Evolutionary conservation across 2,797 vertebrate genomes (phyloP), one percentile per base, ranked within the genome.

Genomic region (Adrianichthys oophorus): DNA sequence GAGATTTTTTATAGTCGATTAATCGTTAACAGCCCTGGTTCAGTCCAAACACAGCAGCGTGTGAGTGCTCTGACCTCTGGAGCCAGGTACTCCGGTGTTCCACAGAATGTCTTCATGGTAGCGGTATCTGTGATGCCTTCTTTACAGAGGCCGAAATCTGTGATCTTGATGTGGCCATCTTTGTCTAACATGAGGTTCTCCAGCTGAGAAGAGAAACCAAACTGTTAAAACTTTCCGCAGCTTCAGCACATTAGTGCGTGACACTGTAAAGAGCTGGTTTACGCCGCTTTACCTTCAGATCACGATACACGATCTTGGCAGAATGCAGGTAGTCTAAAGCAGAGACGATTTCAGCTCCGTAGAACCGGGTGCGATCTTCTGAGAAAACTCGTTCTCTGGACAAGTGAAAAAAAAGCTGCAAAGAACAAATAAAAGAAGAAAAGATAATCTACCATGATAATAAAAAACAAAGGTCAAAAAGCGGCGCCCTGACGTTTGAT

Each of bases 381-480:
- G 97, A 98, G 91, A 98, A 98, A 85, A 98, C 95, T 52, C 95
- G 89, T 83, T 98, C 96, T 94, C 97, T 95, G 65, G 95, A 98
- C 94, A 99, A 95, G 93, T 98, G 97, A 93, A 98, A 99, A 94
- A 99, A 98, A 87, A 98, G 92, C 96, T 99, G 94, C 1, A 0
- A 1, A 52, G 0, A 53, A 10, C 5, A 40, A 53, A 8, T 15
- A 18, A 40, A 0, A 21, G 0, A 10, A 45, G 23, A 42, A 18
- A 32, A 61, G 4, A 54, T 15, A 26, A 7, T 14, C 29, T 4
- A 45, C 18, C 26, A 26, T 26, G 26, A 12, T 0, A 10, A 37
- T 12, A 2, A 37, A 1, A 37, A 37, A 37, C 4, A 5, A 26
- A 26, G 24, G 6, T 26, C 24, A 26, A 26, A 26, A 26, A 26